Base-by-base conservation (phyloP, 2,888 invertebrate species). In the Coleophora flavipennella region DNA sequence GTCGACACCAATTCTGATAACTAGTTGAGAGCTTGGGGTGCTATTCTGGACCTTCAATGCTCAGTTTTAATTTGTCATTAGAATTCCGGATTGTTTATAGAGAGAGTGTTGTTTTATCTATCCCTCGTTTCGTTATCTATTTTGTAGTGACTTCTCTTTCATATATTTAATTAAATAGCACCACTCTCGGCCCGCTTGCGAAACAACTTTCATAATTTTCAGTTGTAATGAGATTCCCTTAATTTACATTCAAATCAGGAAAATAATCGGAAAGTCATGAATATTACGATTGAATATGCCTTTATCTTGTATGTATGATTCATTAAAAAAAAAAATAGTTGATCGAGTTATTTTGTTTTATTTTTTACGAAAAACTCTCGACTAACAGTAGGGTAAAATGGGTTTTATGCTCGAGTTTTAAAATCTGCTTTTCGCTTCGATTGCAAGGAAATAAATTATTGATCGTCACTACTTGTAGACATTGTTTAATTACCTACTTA, bases 1-100 rank as follows among this genome's bases (percentile, higher is more conserved):
- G 83, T 83, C 73, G 73, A 52, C 67, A 62, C 62, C 62, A 57
- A 59, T 57, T 53, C 59, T 66, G 74, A 81, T 79, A 64, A 77
- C 81, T 79, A 80, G 81, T 83, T 81, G 32, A 54, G 49, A 53
- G 51, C 51, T 42, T 46, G 46, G 41, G 40, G 44, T 43, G 43
- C 45, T 41, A 32, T 32, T 12, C 32, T 12, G 9, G 32, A 13
- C 11, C 8, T 39, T 56, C 50, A 51, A 59, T 53, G 48, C 52
- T 59, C 59, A 64, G 61, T 71, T 67, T 67, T 62, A 67, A 72
- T 67, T 63, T 60, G 65, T 67, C 71, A 68, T 75, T 74, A 67
- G 57, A 64, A 72, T 66, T 68, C 70, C 61, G 59, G 59, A 62
- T 64, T 56, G 58, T 67, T 71, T 66, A 63, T 59, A 58, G 57